phyloP scores from a whole-genome alignment of 1,140 invertebrate species.

The Vanessa tameamea region DNA sequence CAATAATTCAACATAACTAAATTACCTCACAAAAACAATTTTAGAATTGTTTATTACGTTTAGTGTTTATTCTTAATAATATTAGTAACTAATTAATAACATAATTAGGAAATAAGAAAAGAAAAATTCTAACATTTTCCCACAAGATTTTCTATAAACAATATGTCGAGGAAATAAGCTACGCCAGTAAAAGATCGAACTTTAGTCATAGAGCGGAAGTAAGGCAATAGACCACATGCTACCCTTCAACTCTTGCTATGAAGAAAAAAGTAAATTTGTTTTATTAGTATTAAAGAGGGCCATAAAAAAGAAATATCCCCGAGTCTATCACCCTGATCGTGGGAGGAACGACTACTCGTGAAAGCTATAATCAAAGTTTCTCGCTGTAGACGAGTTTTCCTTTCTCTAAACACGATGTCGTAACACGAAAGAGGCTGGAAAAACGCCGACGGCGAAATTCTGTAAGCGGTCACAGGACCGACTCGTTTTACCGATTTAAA shows the following conservation, averaged over 20 bases:
- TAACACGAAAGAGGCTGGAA: conserved; percentile 77
- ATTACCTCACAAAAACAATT: neutral
- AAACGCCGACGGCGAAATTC: conserved; percentile 70
- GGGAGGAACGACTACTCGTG: conserved; percentile 70
- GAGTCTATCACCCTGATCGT: conserved; percentile 73
- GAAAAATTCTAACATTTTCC: neutral
- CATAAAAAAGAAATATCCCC: conserved; percentile 76
- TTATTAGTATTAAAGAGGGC: conserved; percentile 76
- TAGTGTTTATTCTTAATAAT: no score
- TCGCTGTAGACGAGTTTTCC: conserved; percentile 74
- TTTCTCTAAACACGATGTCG: conserved; percentile 78
- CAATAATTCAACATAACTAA: neutral
- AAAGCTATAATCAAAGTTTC: conserved; percentile 79
- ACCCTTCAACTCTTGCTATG: conserved; percentile 56
- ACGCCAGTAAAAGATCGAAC: conserved; percentile 59
- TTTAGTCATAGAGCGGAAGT: conserved; percentile 52
- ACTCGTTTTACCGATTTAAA: conserved; percentile 64
- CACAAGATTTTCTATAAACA: conserved; percentile 11
- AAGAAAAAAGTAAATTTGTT: conserved; percentile 75
- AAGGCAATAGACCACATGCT: conserved; percentile 66
- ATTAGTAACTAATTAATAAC: neutral
- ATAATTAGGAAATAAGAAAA: neutral
- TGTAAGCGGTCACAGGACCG: conserved; percentile 50
- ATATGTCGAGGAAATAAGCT: conserved; percentile 48
- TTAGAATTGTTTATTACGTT: no score